Percentiles rank a stretch among this genome's conserved stretches.
Conservation (phyloP, 2,797 vertebrate genomes). For the Arctocebus calabarensis region DNA sequence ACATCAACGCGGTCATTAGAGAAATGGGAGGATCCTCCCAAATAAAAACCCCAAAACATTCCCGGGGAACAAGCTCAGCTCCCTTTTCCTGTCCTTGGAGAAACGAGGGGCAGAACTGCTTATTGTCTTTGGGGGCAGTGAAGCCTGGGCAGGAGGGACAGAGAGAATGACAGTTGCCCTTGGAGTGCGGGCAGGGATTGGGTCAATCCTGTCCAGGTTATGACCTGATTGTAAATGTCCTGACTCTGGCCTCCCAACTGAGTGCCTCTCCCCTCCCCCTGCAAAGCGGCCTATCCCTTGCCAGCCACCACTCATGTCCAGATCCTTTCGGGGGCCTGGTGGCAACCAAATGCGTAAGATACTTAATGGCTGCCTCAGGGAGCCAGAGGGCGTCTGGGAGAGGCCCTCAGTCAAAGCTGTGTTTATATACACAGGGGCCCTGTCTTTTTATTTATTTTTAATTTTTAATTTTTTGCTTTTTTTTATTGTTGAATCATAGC, state of each 20-base stretch:
- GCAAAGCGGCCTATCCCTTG: rapidly evolving
- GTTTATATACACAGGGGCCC: constrained; percentile 77
- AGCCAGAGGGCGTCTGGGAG: constrained; percentile 75
- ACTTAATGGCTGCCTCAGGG: constrained; percentile 34
- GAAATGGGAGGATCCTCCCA: no score
- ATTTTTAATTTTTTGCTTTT: no score
- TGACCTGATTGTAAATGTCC: background rate
- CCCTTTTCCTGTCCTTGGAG: background rate
- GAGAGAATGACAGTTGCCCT: background rate
- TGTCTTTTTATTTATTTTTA: constrained; percentile 70
- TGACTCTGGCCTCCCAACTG: background rate
- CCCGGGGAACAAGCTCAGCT: background rate
- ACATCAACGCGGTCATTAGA: background rate
- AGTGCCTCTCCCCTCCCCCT: background rate
- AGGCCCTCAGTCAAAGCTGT: constrained; percentile 76
- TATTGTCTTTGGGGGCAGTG: no score
- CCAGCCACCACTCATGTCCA: background rate
- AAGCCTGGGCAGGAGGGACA: no score
- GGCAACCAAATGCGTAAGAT: constrained; percentile 42
- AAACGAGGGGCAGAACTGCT: rapidly evolving
- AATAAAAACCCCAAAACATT: background rate
- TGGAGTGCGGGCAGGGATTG: background rate
- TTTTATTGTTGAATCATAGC: no score
- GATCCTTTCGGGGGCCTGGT: constrained; percentile 41
- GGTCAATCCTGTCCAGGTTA: background rate